These are phyloP conservation scores for Falcaria lacertinaria DNA, from an alignment of 2,888 invertebrate species.

Conservation along the genomic window DNA sequence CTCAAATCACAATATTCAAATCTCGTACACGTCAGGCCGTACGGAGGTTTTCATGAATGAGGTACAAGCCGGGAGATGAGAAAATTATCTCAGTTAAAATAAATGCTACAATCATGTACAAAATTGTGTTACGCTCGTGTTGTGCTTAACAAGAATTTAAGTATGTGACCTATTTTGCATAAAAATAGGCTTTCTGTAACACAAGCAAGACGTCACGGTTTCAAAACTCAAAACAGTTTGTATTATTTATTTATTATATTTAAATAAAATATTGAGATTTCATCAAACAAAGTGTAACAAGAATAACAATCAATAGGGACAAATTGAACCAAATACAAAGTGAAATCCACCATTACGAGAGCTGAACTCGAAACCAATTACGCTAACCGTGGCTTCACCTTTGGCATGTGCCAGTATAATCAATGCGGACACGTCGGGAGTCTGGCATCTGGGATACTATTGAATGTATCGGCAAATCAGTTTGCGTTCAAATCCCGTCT, in stretches of 20 bases:
- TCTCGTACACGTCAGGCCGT: not conserved
- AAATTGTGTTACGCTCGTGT: not conserved
- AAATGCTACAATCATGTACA: not conserved
- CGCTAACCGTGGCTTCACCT: not conserved
- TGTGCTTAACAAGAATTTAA: no score
- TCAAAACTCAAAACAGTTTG: no score
- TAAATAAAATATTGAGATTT: no score
- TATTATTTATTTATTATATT: no score
- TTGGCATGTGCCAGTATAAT: not conserved
- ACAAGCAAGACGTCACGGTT: no score
- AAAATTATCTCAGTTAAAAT: not conserved
- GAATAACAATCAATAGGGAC: not conserved
- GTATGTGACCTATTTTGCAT: no score
- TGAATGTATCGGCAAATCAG: not conserved
- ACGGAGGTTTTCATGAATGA: conserved; percentile 10
- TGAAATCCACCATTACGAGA: not conserved
- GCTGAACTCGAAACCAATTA: conserved; percentile 1
- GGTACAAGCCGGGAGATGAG: conserved; percentile 4
- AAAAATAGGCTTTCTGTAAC: no score
- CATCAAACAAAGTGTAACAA: not conserved
- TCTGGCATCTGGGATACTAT: not conserved
- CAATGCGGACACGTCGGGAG: not conserved
- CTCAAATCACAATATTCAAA: not conserved
- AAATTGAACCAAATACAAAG: not conserved
- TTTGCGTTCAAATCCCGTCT: not conserved